Base-by-base conservation (phyloP, 1,140 invertebrate species). In the Antheraea mylitta region DNA sequence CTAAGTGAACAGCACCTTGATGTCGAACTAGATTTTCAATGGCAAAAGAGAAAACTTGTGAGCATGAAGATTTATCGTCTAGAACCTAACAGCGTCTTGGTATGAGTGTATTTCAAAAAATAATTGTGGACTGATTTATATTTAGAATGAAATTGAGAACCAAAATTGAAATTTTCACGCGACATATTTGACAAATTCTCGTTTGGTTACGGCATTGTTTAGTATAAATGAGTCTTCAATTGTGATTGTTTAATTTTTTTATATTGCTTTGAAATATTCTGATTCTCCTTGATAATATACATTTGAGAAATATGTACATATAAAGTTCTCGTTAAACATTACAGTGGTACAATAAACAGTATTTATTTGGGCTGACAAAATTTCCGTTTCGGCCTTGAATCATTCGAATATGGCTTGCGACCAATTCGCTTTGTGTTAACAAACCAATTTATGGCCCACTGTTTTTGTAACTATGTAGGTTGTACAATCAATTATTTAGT, bases 81-180 rank as follows among this genome's bases (percentile, higher is more conserved):
- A 79, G 78, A 76, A 79, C 83, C 84, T 90, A 92, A 92, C 88
- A 90, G 90, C 90, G 90, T 92, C 85, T 87, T 90, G 85, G 90
- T 92, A 92, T 87, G 86, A 92, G 90, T 92, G 90, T 77, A 77
- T n/a, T 13, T 16, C 0, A 16, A 16, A 53, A 16, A 13, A 11
- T 2, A 53, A 53, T 16, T 53, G 45, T 53, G 11, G 45, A 16
- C 45, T 53, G 45, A 53, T 53, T 53, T 53, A 53, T 53, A 53
- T 53, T 0, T 53, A 16, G 13, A 16, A 6, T 53, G 22, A 30
- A 30, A 30, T 4, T 30, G 22, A 30, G 22, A 30, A n/a, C 4
- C 22, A 30, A 30, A 30, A 30, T 30, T 30, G 22, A 30, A 30
- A 4, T 30, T 30, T 30, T 30, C 22, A 30, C 22, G 22, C 22